Base-by-base conservation (phyloP, 2,797 vertebrate genomes). In the Sciaenops ocellatus region DNA sequence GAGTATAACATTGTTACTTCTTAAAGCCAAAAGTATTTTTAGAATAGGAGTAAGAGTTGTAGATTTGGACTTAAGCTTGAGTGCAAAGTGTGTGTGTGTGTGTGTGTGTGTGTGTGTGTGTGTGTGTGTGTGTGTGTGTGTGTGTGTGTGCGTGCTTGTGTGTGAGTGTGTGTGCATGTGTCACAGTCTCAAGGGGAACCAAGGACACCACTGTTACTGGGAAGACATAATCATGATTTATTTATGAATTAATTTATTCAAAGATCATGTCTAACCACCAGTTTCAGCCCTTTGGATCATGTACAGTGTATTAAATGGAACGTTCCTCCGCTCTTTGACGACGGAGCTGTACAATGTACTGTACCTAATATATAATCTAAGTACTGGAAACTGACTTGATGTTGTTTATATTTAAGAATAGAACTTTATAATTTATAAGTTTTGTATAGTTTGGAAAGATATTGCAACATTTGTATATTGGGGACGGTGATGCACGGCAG, bases 221-320 rank as follows among this genome's bases (percentile, higher is more conserved):
- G 69, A 76, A 88, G 90, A 93, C 91, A 90, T 90, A 82, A 90
- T 93, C 90, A 80, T 90, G 82, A 93, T 94, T 94, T 93, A 94
- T 94, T 93, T 93, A 92, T 92, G 91, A 93, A 93, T 93, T 92
- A 88, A 93, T 90, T 93, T 92, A 94, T 94, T 94, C 93, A 91
- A 87, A 76, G 93, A 93, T 92, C 65, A 83, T 92, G 93, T 93
- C 90, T 79, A 60, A 89, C 22, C 75, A 69, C 74, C 84, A 69
- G 92, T 92, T 84, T 84, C 84, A 80, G 90, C 68, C 83, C 83
- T 76, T 82, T 79, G 83, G 87, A 77, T 86, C 72, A 24, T 81
- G 84, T 88, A 82, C 80, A 78, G 84, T 86, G 82, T 83, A 62
- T 82, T 57, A 34, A 73, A 61, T 61, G 75, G 82, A 77, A 78